A percentile compares a stretch with the other conserved stretches of the same genome.
Conservation (phyloP, 2,888 invertebrate species). For the Meghimatium bilineatum region DNA sequence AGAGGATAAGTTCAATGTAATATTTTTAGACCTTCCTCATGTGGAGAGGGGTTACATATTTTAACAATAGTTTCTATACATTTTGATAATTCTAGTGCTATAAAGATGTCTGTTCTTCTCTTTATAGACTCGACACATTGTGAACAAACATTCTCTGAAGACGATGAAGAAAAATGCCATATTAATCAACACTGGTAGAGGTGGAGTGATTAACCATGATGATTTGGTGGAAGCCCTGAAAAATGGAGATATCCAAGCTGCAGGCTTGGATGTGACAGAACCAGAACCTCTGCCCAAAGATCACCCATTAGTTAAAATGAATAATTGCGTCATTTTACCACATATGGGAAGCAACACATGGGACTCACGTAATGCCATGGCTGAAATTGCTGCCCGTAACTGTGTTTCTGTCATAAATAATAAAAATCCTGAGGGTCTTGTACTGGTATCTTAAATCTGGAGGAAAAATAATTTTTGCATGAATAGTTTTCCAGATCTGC, state of each 20-base stretch:
- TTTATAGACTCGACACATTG: constrained; percentile 73
- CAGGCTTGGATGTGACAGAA: constrained; percentile 92
- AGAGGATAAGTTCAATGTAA: no score
- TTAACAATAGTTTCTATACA: no score
- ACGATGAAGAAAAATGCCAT: constrained; percentile 92
- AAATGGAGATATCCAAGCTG: constrained; percentile 85
- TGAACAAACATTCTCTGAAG: constrained; percentile 85
- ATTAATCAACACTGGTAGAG: constrained; percentile 89
- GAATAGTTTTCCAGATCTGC: no score
- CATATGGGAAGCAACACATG: constrained; percentile 92
- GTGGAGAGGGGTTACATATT: no score
- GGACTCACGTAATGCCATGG: constrained; percentile 87
- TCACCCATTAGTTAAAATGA: constrained; percentile 84
- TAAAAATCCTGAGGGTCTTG: constrained; percentile 78
- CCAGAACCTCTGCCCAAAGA: constrained; percentile 92
- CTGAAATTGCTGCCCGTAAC: constrained; percentile 86
- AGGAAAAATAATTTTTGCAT: background rate
- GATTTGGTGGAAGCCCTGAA: constrained; percentile 86
- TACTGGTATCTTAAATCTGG: background rate
- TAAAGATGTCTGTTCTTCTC: background rate
- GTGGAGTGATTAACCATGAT: constrained; percentile 83
- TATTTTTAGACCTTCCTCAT: no score
- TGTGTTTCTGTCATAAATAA: constrained; percentile 85
- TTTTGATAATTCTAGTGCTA: no score
- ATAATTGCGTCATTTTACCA: constrained; percentile 89